Evolutionary conservation across 2,888 invertebrate genomes (phyloP), one percentile per base, ranked within the genome.

Genomic region (Heliconius hortense): DNA sequence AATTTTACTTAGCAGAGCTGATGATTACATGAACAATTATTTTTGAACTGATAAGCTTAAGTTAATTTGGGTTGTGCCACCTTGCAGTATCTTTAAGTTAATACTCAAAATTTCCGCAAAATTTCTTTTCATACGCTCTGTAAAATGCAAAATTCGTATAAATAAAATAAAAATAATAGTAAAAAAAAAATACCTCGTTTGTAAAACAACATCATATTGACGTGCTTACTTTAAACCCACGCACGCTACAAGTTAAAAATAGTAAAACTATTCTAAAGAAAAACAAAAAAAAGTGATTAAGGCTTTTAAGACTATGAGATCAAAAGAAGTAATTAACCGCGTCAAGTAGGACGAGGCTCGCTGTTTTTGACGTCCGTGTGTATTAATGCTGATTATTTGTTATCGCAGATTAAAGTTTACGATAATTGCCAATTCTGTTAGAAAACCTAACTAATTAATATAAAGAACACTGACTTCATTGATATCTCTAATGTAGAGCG

Each of bases 321-420:
- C 53, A 56, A 56, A 69, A 69, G 56, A 31, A 69, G 35, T 56
- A 69, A 56, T 69, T 24, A 69, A 69, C 24, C 35, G 48, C n/a
- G 56, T 56, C 56, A 69, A 56, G 53, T 31, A 81, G 48, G 77
- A 81, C 53, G n/a, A 82, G 79, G 83, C 80, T 83, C 75, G 78
- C 74, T 68, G 79, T 80, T 78, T 82, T 80, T 64, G 13, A 75
- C 18, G 76, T 28, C 87, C 75, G 87, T 89, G 83, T 90, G 89
- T 90, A 81, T 78, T 80, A 75, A 84, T 84, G 84, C 84, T 84
- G 86, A 88, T 89, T 89, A 89, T 87, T 85, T 85, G 80, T 84
- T 85, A 88, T 85, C 83, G 86, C 85, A 88, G 87, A 90, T 91
- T 91, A 87, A 86, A 87, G 84, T 92, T 91, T 92, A 92, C 90